Conservation (phyloP, 2,113 vertebrate genomes). For the Ardeotis arabs region DNA sequence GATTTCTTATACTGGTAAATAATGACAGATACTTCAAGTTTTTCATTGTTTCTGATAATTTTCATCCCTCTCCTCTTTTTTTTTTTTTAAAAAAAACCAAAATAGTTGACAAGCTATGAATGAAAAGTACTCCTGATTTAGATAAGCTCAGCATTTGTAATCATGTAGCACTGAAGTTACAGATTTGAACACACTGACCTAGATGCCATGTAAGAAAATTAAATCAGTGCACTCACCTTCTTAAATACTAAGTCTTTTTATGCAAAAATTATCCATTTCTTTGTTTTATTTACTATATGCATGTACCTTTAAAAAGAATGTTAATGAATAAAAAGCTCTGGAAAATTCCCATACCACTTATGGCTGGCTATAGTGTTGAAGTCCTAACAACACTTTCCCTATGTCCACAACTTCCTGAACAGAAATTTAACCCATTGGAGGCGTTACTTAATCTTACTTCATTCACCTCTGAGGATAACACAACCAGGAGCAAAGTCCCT, state of each 20-base stretch:
- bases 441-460: background rate
- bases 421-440: background rate
- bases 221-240: too few species aligned
- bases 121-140: background rate
- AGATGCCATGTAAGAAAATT: background rate
- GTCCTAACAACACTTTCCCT: background rate
- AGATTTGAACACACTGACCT: background rate
- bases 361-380: background rate
- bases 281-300: background rate
- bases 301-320: accelerated
- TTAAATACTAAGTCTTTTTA: background rate
- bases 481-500: background rate
- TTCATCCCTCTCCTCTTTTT: background rate
- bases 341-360: accelerated
- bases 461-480: background rate
- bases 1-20: background rate
- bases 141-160: background rate
- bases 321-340: accelerated
- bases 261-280: accelerated
- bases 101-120: background rate
- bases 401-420: background rate
- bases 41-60: background rate
- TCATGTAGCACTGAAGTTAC: accelerated
- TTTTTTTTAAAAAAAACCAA: background rate
- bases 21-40: background rate